Evolutionary conservation across 2,113 vertebrate species (phyloP).

Genomic region (Chaenogobius annularis): DNA sequence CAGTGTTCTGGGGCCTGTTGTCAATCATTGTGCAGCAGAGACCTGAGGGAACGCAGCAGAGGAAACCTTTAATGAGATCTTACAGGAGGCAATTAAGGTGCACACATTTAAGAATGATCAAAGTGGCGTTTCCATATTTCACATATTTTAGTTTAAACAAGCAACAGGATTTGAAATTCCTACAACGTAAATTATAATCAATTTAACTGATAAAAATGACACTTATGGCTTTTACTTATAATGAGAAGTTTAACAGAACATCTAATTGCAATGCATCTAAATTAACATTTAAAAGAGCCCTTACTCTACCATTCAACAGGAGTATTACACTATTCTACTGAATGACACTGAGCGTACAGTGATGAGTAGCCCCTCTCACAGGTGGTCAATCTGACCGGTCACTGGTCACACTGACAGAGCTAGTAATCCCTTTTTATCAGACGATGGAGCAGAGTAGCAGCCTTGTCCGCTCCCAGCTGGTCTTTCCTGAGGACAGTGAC

Average conservation of each 20-base stretch:
- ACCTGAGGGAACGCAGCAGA: constrained; percentile 53
- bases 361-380: neutral
- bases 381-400: constrained; percentile 1
- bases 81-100: neutral
- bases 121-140: neutral
- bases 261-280: neutral
- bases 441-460: constrained; percentile 46
- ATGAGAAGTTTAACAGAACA: neutral
- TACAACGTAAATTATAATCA: neutral
- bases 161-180: neutral
- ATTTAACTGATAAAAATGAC: neutral
- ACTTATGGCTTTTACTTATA: neutral
- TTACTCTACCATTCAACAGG: too few species aligned
- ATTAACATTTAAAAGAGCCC: too few species aligned
- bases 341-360: neutral
- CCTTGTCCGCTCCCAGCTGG: constrained; percentile 51
- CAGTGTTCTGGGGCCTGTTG: constrained; percentile 41
- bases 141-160: neutral
- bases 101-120: neutral
- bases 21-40: constrained; percentile 55
- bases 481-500: constrained; percentile 54
- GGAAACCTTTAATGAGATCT: neutral
- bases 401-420: constrained; percentile 21
- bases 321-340: too few species aligned
- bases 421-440: constrained; percentile 24